phyloP scores from a whole-genome alignment of 2,113 vertebrate genomes.

The Hydropotes inermis region DNA sequence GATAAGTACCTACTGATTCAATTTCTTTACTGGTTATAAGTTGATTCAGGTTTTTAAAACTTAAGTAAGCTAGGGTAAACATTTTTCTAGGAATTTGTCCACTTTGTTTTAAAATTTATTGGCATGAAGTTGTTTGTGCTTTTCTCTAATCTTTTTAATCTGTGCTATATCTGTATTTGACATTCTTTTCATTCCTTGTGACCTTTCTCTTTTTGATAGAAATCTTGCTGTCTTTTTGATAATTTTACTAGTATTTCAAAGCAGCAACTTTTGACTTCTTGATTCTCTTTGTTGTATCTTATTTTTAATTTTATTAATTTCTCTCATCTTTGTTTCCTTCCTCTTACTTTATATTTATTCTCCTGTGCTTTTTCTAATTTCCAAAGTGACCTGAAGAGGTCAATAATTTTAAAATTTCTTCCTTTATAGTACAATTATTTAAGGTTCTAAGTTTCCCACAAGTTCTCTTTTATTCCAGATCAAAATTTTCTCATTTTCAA shows the following conservation, averaged over 20 bases:
- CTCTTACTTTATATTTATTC: neutral
- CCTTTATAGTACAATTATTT: neutral
- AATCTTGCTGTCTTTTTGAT: neutral
- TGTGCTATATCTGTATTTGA: neutral
- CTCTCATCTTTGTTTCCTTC: neutral
- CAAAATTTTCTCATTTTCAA: neutral
- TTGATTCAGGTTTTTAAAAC: neutral
- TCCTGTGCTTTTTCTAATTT: neutral
- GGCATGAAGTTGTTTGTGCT: neutral
- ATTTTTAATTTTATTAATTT: neutral
- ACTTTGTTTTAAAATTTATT: neutral
- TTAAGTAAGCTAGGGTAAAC: neutral
- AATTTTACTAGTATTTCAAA: constrained; percentile 11
- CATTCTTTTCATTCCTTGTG: neutral
- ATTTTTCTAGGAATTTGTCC: neutral
- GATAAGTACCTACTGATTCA: neutral
- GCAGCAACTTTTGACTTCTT: neutral
- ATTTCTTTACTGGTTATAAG: neutral
- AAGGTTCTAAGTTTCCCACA: neutral
- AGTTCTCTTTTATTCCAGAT: neutral
- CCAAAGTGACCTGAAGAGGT: neutral
- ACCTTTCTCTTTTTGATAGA: neutral
- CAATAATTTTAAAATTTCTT: neutral
- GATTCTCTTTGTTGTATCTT: neutral
- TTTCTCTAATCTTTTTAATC: neutral